Evolutionary conservation across 2,113 vertebrate genomes (phyloP).

Genomic region (Hemiscyllium ocellatum): DNA sequence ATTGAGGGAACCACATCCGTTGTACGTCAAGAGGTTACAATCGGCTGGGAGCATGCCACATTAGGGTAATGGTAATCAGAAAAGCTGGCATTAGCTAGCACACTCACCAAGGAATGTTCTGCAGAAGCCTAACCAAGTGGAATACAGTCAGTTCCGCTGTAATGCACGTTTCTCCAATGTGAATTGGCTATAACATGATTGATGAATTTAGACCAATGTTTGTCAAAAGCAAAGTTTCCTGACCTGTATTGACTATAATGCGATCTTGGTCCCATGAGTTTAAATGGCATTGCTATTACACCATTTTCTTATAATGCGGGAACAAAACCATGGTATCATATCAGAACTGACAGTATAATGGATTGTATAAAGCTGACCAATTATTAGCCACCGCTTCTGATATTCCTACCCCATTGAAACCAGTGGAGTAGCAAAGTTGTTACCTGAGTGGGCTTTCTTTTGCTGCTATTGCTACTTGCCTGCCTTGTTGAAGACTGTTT

Average conservation of each 20-base stretch:
- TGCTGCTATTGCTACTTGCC: not conserved
- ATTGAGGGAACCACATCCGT: not conserved
- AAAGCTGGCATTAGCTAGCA: not conserved
- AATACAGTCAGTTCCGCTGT: too few species aligned
- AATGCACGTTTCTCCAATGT: too few species aligned
- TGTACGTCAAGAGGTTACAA: not conserved
- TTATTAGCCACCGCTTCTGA: not conserved
- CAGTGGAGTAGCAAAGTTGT: not conserved
- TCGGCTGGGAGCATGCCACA: not conserved
- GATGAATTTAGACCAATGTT: too few species aligned
- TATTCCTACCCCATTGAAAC: not conserved
- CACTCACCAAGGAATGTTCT: not conserved
- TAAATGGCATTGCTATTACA: too few species aligned
- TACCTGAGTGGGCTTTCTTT: not conserved
- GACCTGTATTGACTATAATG: too few species aligned
- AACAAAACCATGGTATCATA: not conserved
- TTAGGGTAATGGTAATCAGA: too few species aligned
- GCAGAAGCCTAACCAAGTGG: not conserved
- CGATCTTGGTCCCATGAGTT: too few species aligned
- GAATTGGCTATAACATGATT: too few species aligned
- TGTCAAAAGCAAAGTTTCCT: too few species aligned
- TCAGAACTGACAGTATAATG: not conserved
- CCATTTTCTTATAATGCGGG: too few species aligned
- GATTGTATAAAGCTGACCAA: not conserved
- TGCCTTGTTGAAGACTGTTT: not conserved